Evolutionary conservation across 2,797 vertebrate species (phyloP).

Genomic region (Pseudochromis fuscus): DNA sequence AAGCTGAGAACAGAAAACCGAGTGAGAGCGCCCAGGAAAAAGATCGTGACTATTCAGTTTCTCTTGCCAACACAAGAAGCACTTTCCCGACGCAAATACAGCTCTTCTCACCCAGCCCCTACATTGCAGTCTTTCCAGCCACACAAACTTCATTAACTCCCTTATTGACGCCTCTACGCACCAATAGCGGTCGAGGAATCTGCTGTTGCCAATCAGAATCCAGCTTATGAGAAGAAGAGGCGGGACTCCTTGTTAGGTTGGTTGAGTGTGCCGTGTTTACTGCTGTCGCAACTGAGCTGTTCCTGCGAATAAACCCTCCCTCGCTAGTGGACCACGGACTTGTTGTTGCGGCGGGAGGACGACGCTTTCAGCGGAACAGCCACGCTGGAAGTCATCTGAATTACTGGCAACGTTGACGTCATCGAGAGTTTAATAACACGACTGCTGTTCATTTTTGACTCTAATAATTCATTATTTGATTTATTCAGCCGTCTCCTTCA

Average conservation of each 20-base stretch:
- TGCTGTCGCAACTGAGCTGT: conserved; percentile 74
- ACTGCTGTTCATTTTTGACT: conserved; percentile 52
- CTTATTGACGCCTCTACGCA: conserved; percentile 61
- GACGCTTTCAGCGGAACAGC: conserved; percentile 66
- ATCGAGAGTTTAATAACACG: conserved; percentile 80
- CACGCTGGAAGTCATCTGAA: conserved; percentile 88
- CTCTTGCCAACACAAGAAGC: conserved; percentile 39
- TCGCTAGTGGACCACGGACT: fast-evolving
- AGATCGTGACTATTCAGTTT: fast-evolving
- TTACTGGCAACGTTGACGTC: conserved; percentile 89
- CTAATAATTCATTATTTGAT: background rate
- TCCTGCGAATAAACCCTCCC: conserved; percentile 56
- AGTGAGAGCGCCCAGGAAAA: conserved; percentile 7
- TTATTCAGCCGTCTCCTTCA: background rate
- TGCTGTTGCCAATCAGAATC: conserved; percentile 62
- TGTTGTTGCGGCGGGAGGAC: conserved; percentile 62
- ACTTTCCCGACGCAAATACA: conserved; percentile 13
- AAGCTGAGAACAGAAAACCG: background rate
- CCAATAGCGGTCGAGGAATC: conserved; percentile 25
- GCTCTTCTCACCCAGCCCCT: conserved; percentile 11
- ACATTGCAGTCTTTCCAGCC: conserved; percentile 65
- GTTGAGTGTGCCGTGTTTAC: conserved; percentile 74
- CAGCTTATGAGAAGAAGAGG: background rate
- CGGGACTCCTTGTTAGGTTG: conserved; percentile 57
- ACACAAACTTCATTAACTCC: conserved; percentile 35